These are phyloP conservation scores for Poecilia picta DNA, from an alignment of 2,797 vertebrate species.

Conservation along the genomic window DNA sequence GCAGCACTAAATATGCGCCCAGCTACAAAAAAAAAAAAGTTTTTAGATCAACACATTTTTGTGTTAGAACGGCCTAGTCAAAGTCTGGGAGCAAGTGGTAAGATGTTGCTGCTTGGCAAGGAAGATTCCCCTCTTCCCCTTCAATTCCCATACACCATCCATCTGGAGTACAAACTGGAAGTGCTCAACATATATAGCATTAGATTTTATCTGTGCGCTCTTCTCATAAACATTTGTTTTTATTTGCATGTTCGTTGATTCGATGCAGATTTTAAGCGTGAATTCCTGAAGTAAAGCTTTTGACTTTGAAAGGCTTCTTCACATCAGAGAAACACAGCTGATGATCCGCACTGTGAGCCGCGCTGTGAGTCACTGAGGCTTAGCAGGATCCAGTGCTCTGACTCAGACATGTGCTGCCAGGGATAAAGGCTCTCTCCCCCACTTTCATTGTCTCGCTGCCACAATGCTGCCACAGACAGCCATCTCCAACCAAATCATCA, in stretches of 20 bases:
- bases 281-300: conserved; percentile 71
- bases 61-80: not conserved
- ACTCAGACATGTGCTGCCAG: conserved; percentile 78
- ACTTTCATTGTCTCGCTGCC: conserved; percentile 67
- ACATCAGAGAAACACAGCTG: conserved; percentile 73
- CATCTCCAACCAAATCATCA: conserved; percentile 55
- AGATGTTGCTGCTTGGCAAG: not conserved
- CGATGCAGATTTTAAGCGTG: conserved; percentile 52
- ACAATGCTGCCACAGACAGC: conserved; percentile 65
- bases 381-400: conserved; percentile 80
- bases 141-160: conserved; percentile 21
- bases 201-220: conserved; percentile 42
- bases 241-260: conserved; percentile 36
- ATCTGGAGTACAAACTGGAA: conserved; percentile 27
- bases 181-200: conserved; percentile 27
- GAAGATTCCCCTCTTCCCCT: not conserved
- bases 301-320: conserved; percentile 74
- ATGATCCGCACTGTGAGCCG: conserved; percentile 75
- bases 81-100: not conserved
- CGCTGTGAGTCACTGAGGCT: conserved; percentile 80
- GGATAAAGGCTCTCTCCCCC: conserved; percentile 68
- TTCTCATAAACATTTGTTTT: conserved; percentile 57
- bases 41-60: not conserved
- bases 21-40: not conserved
- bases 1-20: not conserved